Evolutionary conservation across 2,888 invertebrate genomes (phyloP).

Genomic region (Quadroppia sp.): DNA sequence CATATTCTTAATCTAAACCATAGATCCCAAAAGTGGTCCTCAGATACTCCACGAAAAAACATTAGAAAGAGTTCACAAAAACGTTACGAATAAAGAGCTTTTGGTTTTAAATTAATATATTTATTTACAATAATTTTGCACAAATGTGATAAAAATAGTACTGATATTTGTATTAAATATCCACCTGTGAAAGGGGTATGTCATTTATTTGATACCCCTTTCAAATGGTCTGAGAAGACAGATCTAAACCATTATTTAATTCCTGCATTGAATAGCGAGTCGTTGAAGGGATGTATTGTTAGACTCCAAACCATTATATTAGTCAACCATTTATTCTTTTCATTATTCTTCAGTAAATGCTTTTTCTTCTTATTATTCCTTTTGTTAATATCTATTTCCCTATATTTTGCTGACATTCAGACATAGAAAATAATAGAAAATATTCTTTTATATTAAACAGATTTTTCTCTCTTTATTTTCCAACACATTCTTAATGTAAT

Average conservation of each 20-base stretch:
- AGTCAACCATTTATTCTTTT: conserved; percentile 16
- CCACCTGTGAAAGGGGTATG: too few species aligned
- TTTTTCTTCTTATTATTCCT: neutral
- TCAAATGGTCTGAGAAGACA: too few species aligned
- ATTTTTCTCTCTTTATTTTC: neutral
- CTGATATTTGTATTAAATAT: too few species aligned
- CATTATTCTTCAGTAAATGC: neutral
- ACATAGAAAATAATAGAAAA: neutral
- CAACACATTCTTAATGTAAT: neutral
- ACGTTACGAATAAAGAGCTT: too few species aligned
- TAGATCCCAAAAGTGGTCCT: too few species aligned
- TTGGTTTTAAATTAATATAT: too few species aligned
- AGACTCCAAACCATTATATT: neutral
- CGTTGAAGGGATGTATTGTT: neutral
- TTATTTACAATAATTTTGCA: too few species aligned
- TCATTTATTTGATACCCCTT: too few species aligned
- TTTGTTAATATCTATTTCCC: neutral
- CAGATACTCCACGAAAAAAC: too few species aligned
- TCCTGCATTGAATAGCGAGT: neutral
- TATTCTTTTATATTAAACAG: neutral
- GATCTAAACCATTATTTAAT: neutral
- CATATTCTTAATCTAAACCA: too few species aligned
- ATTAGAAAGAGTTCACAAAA: too few species aligned
- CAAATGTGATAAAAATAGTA: too few species aligned
- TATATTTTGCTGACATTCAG: neutral